These are phyloP conservation scores for Brachyhypopomus gauderio DNA, from an alignment of 2,113 vertebrate species.

Conservation along the genomic window DNA sequence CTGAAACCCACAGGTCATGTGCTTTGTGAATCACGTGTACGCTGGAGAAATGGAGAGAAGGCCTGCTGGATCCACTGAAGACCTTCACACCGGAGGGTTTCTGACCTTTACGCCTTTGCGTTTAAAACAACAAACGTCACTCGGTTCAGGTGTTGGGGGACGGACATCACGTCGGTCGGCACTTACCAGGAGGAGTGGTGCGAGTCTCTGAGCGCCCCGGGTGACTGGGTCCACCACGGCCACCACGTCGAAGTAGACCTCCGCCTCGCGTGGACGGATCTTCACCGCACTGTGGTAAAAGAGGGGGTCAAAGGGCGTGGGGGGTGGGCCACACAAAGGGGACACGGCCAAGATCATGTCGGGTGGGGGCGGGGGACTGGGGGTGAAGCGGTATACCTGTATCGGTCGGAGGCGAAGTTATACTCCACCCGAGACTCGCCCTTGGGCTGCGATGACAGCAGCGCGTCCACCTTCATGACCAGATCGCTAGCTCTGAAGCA, in stretches of 20 bases:
- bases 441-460: slow-evolving; percentile 94
- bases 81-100: no score
- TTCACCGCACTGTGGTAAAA: slow-evolving; percentile 84
- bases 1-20: no score
- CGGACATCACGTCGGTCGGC: background rate
- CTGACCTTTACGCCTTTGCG: no score
- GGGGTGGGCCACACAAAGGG: no score
- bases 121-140: no score
- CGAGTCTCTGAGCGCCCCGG: slow-evolving; percentile 91
- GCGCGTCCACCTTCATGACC: slow-evolving; percentile 96
- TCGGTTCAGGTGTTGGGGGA: background rate
- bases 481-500: slow-evolving; percentile 88
- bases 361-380: no score
- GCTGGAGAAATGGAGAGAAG: no score
- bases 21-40: no score
- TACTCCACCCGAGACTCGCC: slow-evolving; percentile 90
- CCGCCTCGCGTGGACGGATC: slow-evolving; percentile 85
- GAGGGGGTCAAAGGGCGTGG: background rate
- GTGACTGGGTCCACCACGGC: slow-evolving; percentile 93
- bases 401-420: slow-evolving; percentile 84
- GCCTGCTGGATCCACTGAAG: no score
- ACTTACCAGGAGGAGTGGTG: slow-evolving; percentile 86
- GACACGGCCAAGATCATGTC: no score
- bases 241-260: slow-evolving; percentile 93
- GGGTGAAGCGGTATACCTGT: slow-evolving; percentile 80